These are phyloP conservation scores for Philaenus spumarius DNA, from an alignment of 1,140 invertebrate species.

Conservation along the genomic window DNA sequence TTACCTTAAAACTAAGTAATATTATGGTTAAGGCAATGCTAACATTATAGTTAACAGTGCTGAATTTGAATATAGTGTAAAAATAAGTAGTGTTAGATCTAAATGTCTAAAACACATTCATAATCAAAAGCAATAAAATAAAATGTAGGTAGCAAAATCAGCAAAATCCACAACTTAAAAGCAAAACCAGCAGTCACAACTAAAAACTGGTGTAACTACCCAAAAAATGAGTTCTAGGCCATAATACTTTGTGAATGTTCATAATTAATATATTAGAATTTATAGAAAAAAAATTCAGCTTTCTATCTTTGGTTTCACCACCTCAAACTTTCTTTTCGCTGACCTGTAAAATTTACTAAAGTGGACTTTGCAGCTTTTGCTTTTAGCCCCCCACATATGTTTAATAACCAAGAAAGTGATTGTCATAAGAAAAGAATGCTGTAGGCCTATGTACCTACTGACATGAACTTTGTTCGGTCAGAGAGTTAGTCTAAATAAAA, in stretches of 20 bases:
- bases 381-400: not conserved
- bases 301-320: not conserved
- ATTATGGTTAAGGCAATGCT: not conserved
- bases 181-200: constrained; percentile 2
- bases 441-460: too few relatives aligned
- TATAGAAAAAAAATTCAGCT: not conserved
- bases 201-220: not conserved
- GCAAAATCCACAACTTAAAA: not conserved
- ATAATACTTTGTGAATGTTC: not conserved
- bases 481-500: too few relatives aligned
- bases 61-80: not conserved
- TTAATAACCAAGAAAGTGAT: too few relatives aligned
- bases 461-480: too few relatives aligned
- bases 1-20: not conserved
- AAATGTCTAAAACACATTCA: not conserved
- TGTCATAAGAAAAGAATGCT: too few relatives aligned
- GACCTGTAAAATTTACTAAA: not conserved
- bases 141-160: not conserved
- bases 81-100: not conserved
- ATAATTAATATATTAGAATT: constrained; percentile 2
- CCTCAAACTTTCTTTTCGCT: not conserved
- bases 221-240: not conserved
- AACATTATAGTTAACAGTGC: not conserved
- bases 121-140: too few relatives aligned
- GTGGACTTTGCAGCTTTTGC: not conserved